Percentiles rank a stretch among this genome's conserved stretches.
Conservation (phyloP, 2,797 vertebrate species). For the Sparus aurata region DNA sequence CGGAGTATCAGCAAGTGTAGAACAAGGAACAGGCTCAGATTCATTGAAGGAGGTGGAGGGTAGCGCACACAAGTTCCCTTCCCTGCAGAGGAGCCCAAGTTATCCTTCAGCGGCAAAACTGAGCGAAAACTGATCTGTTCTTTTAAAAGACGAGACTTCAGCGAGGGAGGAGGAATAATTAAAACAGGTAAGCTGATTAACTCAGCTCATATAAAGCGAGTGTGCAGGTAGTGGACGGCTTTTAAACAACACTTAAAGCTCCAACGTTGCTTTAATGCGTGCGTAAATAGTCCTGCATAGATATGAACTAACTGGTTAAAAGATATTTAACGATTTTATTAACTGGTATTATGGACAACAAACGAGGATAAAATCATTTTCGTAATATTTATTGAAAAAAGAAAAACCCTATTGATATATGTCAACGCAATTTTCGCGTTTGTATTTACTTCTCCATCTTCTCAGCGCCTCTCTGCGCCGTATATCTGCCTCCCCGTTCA, state of each 20-base stretch:
- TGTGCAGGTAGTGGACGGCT: background rate
- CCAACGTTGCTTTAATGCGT: conserved; percentile 19
- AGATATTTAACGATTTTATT: background rate
- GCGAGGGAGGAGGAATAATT: conserved; percentile 7
- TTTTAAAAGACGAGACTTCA: background rate
- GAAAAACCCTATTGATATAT: background rate
- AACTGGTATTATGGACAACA: background rate
- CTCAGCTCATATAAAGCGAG: background rate
- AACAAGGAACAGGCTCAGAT: conserved; percentile 40
- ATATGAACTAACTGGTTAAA: background rate
- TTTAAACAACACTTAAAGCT: conserved; percentile 1
- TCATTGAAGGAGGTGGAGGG: conserved; percentile 22
- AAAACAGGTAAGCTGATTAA: conserved; percentile 57
- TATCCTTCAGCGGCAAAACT: conserved; percentile 16
- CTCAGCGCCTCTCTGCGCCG: background rate
- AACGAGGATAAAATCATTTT: background rate
- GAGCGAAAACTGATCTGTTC: conserved; percentile 3
- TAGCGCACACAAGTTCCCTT: conserved; percentile 13
- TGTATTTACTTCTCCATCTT: conserved; percentile 29
- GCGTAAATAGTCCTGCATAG: background rate
- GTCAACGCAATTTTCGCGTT: background rate
- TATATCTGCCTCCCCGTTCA: conserved; percentile 48
- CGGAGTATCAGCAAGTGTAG: conserved; percentile 80
- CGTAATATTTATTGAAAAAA: background rate
- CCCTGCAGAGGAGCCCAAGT: background rate